Evolutionary conservation across 2,797 vertebrate species (phyloP).

Genomic region (Micrastur ruficollis): DNA sequence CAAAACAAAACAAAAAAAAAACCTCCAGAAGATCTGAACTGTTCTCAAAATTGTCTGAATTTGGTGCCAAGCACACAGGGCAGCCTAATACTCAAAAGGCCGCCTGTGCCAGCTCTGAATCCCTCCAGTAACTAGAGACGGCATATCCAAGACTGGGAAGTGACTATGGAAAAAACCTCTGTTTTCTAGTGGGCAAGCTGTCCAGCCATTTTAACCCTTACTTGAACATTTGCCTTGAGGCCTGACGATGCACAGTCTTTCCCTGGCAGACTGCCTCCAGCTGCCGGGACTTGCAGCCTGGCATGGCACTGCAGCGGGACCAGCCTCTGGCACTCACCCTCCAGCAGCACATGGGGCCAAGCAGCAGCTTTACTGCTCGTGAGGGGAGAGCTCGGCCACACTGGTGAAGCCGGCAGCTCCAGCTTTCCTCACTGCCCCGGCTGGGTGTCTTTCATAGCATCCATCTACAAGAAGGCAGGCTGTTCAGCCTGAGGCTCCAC

Average conservation of each 20-base stretch:
- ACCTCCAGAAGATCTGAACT: slow-evolving; percentile 51
- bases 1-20: not conserved
- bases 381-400: rapidly evolving
- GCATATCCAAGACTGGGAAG: not conserved
- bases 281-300: not conserved
- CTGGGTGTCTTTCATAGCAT: not conserved
- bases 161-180: not conserved
- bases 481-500: rapidly evolving
- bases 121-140: slow-evolving; percentile 27
- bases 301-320: not conserved
- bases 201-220: not conserved
- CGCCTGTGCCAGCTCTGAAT: slow-evolving; percentile 32
- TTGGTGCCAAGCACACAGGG: slow-evolving; percentile 60
- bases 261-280: not conserved
- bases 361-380: not conserved
- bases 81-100: slow-evolving; percentile 16
- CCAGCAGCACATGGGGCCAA: rapidly evolving
- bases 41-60: slow-evolving; percentile 66
- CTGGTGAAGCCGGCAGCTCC: not conserved
- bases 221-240: not conserved
- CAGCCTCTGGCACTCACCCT: rapidly evolving
- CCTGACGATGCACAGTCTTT: not conserved
- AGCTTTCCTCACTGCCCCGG: not conserved
- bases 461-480: not conserved
- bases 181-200: slow-evolving; percentile 6